phyloP scores from a whole-genome alignment of 1,140 invertebrate species.

The Akabosia matsudoensis region DNA sequence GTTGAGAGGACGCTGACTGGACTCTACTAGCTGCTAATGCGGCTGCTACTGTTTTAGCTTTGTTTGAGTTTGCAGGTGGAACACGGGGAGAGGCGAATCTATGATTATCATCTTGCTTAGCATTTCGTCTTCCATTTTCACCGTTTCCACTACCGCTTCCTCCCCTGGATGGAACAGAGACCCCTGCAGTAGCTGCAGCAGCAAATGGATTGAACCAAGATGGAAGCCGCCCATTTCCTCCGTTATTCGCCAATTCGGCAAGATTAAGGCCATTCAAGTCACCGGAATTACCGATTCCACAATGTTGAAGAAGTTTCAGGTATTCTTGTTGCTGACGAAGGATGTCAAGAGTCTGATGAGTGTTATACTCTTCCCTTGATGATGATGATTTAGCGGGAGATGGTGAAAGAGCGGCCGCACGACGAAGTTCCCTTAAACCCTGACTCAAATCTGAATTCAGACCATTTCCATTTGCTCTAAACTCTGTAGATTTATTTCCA shows the following conservation, averaged over 20 bases:
- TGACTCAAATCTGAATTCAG: neutral
- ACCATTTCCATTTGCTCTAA: neutral
- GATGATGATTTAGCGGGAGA: slow-evolving; percentile 6
- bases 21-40: slow-evolving; percentile 38
- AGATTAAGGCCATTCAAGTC: neutral
- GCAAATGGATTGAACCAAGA: slow-evolving; percentile 40
- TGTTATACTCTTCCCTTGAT: slow-evolving; percentile 32
- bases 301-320: slow-evolving; percentile 42
- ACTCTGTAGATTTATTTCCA: neutral
- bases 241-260: neutral
- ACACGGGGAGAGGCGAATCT: slow-evolving; percentile 39
- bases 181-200: slow-evolving; percentile 31
- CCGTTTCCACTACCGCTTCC: slow-evolving; percentile 6
- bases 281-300: slow-evolving; percentile 22
- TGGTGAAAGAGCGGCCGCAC: neutral
- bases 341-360: slow-evolving; percentile 40
- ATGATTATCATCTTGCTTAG: slow-evolving; percentile 22
- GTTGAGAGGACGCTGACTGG: slow-evolving; percentile 10
- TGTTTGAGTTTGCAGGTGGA: slow-evolving; percentile 32
- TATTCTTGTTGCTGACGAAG: slow-evolving; percentile 44
- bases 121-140: slow-evolving; percentile 26
- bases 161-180: slow-evolving; percentile 12
- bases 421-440: neutral
- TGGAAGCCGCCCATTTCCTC: slow-evolving; percentile 6
- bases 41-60: slow-evolving; percentile 44